Base-by-base conservation (phyloP, 2,113 vertebrate species). In the Heteronetta atricapilla region DNA sequence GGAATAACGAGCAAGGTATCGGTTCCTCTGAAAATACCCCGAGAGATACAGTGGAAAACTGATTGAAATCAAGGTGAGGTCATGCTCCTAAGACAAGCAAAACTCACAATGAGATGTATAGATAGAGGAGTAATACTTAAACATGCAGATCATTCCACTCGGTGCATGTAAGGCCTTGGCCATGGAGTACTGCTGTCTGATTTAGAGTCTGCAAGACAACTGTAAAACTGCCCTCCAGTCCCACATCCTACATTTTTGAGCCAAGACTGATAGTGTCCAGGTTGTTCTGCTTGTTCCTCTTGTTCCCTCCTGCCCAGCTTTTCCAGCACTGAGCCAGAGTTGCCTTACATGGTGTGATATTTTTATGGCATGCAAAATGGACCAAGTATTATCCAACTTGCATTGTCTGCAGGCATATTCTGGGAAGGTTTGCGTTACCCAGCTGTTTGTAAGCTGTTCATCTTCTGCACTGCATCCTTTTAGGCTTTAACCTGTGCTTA, bases 11-110 rank as follows among this genome's bases (percentile, higher is more conserved):
- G 23, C 11, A 29, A 25, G 67, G 82, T 94, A 48, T 96, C 93
- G 22, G 75, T 95, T 96, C 92, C 92, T 89, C 58, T 91, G 90
- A 91, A 96, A 95, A 91, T 91, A 48, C 89, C 90, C 62, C 58
- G 48, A 1, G 70, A 9, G 4, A 59, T 67, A 38, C 60, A 38
- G 42, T 64, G 87, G 77, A 74, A 95, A 83, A 53, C 58, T 22
- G 21, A 2, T 40, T 88, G 52, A 77, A 83, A 50, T 40, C 1
- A 1, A 58, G 14, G 40, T 86, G 69, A 6, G 44, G 11, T 84
- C 60, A 50, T 0, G 0, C 56, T 73, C 33, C 38, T 29, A 40
- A 70, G 34, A 38, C 28, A 50, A 55, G 75, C 60, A 78, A 38
- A 80, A 64, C 53, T 86, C 13, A 5, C 19, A 7, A 2, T 31